Evolutionary conservation across 2,797 vertebrate genomes (phyloP).

Genomic region (Denticeps clupeoides): DNA sequence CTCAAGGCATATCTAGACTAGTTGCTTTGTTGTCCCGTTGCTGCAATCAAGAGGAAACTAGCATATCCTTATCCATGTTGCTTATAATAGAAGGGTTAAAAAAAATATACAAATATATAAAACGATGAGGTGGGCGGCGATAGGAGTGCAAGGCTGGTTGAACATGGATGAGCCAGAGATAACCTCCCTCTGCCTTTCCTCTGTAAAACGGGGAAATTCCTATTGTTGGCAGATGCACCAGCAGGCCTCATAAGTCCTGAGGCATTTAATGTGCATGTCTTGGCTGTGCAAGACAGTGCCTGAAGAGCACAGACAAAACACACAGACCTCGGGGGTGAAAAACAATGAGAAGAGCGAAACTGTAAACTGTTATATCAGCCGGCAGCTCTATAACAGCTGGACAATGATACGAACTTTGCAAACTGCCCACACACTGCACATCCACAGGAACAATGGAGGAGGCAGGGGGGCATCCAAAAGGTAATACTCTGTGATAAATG

Average conservation of each 20-base stretch:
- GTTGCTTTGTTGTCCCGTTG: no score
- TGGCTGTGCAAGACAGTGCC: slow-evolving; percentile 51
- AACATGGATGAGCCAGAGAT: slow-evolving; percentile 26
- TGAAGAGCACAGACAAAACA: slow-evolving; percentile 52
- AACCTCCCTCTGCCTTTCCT: slow-evolving; percentile 46
- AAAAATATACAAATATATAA: no score
- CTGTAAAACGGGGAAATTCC: slow-evolving; percentile 73
- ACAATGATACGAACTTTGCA: not conserved
- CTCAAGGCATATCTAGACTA: no score
- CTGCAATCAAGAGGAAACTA: not conserved
- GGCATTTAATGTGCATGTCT: slow-evolving; percentile 53
- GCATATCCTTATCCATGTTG: no score
- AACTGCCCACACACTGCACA: not conserved
- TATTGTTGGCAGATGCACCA: slow-evolving; percentile 59
- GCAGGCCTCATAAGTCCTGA: slow-evolving; percentile 55
- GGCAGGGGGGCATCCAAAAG: slow-evolving; percentile 21
- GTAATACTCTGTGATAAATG: slow-evolving; percentile 51
- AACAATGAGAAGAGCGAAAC: slow-evolving; percentile 28
- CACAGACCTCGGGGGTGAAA: slow-evolving; percentile 26
- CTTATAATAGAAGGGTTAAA: slow-evolving; percentile 1
- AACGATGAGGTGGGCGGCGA: no score
- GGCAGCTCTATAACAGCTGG: slow-evolving; percentile 7
- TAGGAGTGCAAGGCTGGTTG: not conserved
- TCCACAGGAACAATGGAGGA: not conserved
- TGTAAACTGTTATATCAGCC: slow-evolving; percentile 32